phyloP scores from a whole-genome alignment of 2,113 vertebrate species.

The Macrotus californicus region DNA sequence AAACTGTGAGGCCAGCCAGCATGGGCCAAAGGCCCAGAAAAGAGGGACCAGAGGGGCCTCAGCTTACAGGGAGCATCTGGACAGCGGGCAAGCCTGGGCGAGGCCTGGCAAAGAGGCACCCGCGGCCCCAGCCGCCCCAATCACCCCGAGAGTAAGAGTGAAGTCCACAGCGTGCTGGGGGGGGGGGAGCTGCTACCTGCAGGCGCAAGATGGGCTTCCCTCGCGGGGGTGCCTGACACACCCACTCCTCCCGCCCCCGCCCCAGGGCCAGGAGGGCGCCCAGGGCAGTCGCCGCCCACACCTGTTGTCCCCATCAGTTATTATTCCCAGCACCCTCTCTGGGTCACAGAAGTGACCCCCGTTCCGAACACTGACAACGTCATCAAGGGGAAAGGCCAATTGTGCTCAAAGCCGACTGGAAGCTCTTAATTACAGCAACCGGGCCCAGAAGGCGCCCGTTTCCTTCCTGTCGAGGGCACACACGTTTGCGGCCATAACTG shows the following conservation, averaged over 20 bases:
- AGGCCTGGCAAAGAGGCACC: not conserved
- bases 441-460: accelerated
- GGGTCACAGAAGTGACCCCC: not conserved
- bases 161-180: accelerated
- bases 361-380: not conserved
- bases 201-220: accelerated
- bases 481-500: accelerated
- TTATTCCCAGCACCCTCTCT: not conserved
- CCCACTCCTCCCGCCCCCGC: accelerated
- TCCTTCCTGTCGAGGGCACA: accelerated
- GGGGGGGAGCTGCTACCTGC: accelerated
- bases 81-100: not conserved
- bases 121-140: not conserved
- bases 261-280: not conserved
- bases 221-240: accelerated
- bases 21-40: not conserved
- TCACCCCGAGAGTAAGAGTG: accelerated
- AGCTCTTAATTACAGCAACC: not conserved
- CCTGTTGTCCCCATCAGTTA: accelerated
- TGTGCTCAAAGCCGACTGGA: not conserved
- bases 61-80: accelerated
- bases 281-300: accelerated
- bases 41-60: accelerated
- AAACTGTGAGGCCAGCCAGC: not conserved
- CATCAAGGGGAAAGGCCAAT: not conserved